Evolutionary conservation across 1,140 invertebrate species (phyloP).

Genomic region (Megalonaias nervosa): DNA sequence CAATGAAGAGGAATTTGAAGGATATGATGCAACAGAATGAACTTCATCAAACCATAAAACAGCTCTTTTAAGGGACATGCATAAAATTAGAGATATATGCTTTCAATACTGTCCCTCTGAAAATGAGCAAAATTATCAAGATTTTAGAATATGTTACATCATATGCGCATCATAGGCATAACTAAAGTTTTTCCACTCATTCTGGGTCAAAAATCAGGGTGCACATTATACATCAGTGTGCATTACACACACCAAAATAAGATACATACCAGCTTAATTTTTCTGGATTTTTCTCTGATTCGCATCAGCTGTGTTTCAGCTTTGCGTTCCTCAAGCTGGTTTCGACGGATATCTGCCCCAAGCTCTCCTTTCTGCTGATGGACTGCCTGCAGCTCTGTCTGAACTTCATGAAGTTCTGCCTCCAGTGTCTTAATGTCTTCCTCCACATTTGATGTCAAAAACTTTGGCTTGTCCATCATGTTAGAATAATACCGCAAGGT

Average conservation of each 20-base stretch:
- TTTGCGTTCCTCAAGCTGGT: slow-evolving; percentile 53
- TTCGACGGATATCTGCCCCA: slow-evolving; percentile 41
- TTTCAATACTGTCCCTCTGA: no score
- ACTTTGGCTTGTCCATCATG: slow-evolving; percentile 50
- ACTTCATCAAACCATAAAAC: no score
- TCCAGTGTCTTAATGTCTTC: slow-evolving; percentile 55
- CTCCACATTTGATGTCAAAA: slow-evolving; percentile 63
- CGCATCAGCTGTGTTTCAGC: slow-evolving; percentile 58
- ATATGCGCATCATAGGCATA: neutral
- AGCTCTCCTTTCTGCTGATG: slow-evolving; percentile 29
- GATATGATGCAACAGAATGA: no score
- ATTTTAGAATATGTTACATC: neutral
- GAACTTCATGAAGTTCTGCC: slow-evolving; percentile 37
- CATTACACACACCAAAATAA: neutral
- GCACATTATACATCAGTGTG: no score
- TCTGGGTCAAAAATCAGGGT: neutral
- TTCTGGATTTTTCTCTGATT: slow-evolving; percentile 50
- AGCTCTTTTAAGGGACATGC: no score
- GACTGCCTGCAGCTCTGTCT: slow-evolving; percentile 37
- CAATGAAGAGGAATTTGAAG: no score
- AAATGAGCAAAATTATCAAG: no score
- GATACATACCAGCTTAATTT: slow-evolving; percentile 27
- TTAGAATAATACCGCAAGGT: slow-evolving; percentile 68
- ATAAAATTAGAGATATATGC: no score
- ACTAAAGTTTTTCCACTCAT: neutral